Evolutionary conservation across 1,140 invertebrate species (phyloP).

Genomic region (Temnothorax nylanderi): DNA sequence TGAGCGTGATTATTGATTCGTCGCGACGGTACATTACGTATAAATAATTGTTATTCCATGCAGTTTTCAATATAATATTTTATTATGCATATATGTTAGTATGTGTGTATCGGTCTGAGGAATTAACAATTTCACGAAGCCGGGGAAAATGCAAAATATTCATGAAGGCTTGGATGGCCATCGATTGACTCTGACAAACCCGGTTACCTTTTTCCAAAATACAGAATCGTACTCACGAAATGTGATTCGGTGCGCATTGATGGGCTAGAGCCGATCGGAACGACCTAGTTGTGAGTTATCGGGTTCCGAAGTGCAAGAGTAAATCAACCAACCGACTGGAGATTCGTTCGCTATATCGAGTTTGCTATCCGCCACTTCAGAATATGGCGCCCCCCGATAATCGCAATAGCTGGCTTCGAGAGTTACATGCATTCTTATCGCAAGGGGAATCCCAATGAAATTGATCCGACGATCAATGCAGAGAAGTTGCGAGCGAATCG

Average conservation of each 20-base stretch:
- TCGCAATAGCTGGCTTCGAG: constrained; percentile 38
- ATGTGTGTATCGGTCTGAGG: too few relatives aligned
- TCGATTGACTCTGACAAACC: constrained; percentile 24
- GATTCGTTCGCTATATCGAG: constrained; percentile 51
- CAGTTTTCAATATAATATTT: background rate
- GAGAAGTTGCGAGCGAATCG: background rate
- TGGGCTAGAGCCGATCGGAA: constrained; percentile 44
- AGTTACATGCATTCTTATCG: constrained; percentile 48
- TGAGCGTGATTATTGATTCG: background rate
- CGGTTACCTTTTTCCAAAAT: constrained; percentile 42
- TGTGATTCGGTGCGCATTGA: constrained; percentile 54
- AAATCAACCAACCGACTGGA: constrained; percentile 51
- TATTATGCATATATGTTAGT: background rate
- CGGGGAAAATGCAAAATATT: constrained; percentile 37
- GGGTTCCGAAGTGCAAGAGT: constrained; percentile 53
- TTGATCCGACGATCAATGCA: background rate
- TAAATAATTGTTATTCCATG: constrained; percentile 2
- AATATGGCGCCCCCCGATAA: constrained; percentile 35
- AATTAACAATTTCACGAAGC: constrained; percentile 1
- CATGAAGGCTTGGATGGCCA: background rate
- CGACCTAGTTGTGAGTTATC: constrained; percentile 60
- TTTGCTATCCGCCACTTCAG: constrained; percentile 51
- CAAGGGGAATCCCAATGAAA: background rate
- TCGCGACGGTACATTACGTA: background rate
- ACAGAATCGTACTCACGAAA: constrained; percentile 34